Base-by-base conservation (phyloP, 2,888 invertebrate species). In the Mesorhabditis sp. region DNA sequence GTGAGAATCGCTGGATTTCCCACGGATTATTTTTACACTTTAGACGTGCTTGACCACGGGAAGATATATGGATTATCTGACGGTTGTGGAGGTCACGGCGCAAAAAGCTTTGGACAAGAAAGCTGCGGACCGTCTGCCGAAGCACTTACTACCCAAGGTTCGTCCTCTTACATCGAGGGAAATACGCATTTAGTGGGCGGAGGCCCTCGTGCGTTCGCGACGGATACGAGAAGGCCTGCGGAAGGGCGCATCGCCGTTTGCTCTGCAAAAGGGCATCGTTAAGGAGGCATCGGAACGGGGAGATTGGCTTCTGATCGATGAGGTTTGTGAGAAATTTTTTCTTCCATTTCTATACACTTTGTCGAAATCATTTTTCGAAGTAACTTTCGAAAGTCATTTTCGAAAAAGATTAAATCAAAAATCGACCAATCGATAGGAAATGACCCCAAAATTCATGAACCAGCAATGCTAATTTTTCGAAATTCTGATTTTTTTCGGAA, bases 231-330 rank as follows among this genome's bases (percentile, higher is more conserved):
- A 72, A 13, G 74, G 76, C 10, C 66, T 79, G 50, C 73, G 74
- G 42, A 79, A 80, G 65, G 76, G 77, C 65, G 80, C 79, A 4
- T 70, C 77, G 41, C 83, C 82, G 13, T 84, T 84, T 67, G 75
- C 80, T 13, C 74, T 80, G n/a, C 78, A 77, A 43, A 75, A 76
- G 61, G 98, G 98, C 2, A 92, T 93, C 70, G 88, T 98, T 76
- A 92, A 96, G 13, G 87, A 92, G 86, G 96, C 97, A 3, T 90
- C 97, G 83, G 91, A 91, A 85, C 75, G 80, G 81, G 96, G 98
- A 0, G 90, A 94, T 81, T 99, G 98, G 98, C 92, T 99, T 42
- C 88, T 98, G 62, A 87, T 98, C 67, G 98, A 98, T 85, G 98
- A 99, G 66, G 75, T 73, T 42, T 7, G 1, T 28, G 28, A 28